Percentiles rank a stretch among this genome's conserved stretches.
Evolutionary conservation across 2,797 vertebrate genomes (phyloP).

Genomic region (Bryconaethiops microstoma): DNA sequence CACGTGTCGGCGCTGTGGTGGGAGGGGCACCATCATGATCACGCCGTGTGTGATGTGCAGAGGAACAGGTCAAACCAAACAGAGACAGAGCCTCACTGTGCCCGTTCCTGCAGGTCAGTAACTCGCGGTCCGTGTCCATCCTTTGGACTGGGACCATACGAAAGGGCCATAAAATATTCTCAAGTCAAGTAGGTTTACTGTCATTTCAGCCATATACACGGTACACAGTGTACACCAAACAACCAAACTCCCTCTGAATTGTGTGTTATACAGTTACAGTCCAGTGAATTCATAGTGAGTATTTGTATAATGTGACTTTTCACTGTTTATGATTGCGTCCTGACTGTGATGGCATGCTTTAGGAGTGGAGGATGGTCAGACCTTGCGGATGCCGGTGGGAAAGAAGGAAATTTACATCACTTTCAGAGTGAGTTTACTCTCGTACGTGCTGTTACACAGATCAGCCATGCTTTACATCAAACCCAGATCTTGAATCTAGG

Average conservation of each 20-base stretch:
- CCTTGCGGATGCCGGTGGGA: conserved; percentile 93
- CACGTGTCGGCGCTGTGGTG: conserved; percentile 88
- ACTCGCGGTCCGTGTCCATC: too few relatives aligned
- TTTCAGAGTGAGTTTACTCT: conserved; percentile 82
- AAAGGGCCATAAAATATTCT: too few relatives aligned
- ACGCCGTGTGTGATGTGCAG: conserved; percentile 85
- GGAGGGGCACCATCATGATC: conserved; percentile 88
- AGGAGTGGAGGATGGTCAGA: conserved; percentile 96
- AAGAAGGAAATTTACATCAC: conserved; percentile 95
- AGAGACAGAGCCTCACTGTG: conserved; percentile 88
- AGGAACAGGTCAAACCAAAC: conserved; percentile 90
- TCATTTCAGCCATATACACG: too few relatives aligned
- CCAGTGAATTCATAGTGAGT: too few relatives aligned
- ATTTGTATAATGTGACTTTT: not conserved
- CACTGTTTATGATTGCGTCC: not conserved
- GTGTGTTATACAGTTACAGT: too few relatives aligned
- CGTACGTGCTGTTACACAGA: too few relatives aligned
- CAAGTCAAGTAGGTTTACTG: too few relatives aligned
- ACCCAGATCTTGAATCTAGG: too few relatives aligned
- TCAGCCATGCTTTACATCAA: too few relatives aligned
- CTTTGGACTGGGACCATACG: too few relatives aligned
- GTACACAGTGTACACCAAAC: too few relatives aligned
- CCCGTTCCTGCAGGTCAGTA: conserved; percentile 92
- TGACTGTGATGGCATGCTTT: not conserved
- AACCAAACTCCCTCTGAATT: too few relatives aligned